Evolutionary conservation across 2,888 invertebrate genomes (phyloP), one percentile per base, ranked within the genome.

Genomic region (Fissipunctia ypsillon): DNA sequence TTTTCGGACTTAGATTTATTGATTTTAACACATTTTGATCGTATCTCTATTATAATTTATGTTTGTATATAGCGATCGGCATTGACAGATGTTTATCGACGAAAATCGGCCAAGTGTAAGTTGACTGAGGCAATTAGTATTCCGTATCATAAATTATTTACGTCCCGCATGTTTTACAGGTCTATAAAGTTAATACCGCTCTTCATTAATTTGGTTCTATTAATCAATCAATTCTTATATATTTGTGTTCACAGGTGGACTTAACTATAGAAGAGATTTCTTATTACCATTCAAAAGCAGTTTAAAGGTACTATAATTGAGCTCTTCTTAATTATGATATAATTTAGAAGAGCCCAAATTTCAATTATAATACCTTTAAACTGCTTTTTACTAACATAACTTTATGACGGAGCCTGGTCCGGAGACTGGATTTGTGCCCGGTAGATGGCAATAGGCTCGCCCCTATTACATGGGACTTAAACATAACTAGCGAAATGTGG

Each of bases 31-130:
- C 73, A 64, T 69, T 65, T 67, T 67, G 83, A 83, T 83, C 35
- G 66, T 83, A 83, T 83, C 84, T 54, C 52, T 54, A 3, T 31
- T 25, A 35, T 74, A 70, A 84, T 83, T 77, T 83, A 83, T 83
- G 73, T 77, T 71, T 38, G 12, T 72, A 45, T 72, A 72, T 43
- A 12, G 54, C n/a, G 28, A 79, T 79, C 57, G 71, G 38, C 60
- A 74, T 69, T 72, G 80, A 79, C 83, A 60, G 83, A 81, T 81
- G n/a, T 25, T 72, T 72, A 81, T 81, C 81, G 12, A 67, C 1
- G 68, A 78, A 72, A 79, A 74, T 74, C 66, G 31, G 66, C 43
- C 73, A 72, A 83, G 70, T 56, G 38, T 61, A 41, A 69, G 22
- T 56, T 64, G 57, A 74, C 57, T 72, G 52, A 4, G 14, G 71